Percentiles rank a stretch among this genome's conserved stretches.
phyloP scores from a whole-genome alignment of 35 echinoderm and acorn worm genomes.

The Heliocidaris tuberculata region DNA sequence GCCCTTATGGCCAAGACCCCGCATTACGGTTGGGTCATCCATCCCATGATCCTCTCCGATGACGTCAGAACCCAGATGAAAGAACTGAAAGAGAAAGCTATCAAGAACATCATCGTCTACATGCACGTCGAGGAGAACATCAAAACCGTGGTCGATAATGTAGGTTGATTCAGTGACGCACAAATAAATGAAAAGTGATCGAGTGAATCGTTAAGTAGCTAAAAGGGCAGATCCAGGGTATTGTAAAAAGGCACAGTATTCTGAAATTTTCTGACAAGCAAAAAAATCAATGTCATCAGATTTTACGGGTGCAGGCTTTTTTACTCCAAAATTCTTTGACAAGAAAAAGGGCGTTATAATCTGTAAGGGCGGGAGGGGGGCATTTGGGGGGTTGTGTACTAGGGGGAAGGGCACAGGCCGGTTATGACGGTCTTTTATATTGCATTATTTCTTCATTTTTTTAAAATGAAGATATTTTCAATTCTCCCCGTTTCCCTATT shows the following conservation, averaged over 20 bases:
- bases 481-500: no score
- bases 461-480: no score
- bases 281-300: neutral
- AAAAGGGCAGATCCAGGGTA: no score
- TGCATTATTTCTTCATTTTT: no score
- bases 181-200: no score
- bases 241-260: no score
- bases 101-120: slow-evolving; percentile 68
- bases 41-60: slow-evolving; percentile 20
- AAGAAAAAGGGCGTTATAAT: no score
- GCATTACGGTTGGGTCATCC: slow-evolving; percentile 34
- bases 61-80: slow-evolving; percentile 51
- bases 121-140: slow-evolving; percentile 66
- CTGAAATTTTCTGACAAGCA: neutral
- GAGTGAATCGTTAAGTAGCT: no score
- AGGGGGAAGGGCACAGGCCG: no score
- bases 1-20: neutral
- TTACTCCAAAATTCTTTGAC: neutral
- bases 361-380: no score
- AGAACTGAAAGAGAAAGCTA: slow-evolving; percentile 43
- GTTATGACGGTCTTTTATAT: no score
- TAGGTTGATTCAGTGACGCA: slow-evolving; percentile 20
- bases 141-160: slow-evolving; percentile 5
- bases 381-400: no score
- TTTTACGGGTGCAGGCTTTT: neutral